phyloP scores from a whole-genome alignment of 2,797 vertebrate genomes.

The Gallirallus australis region DNA sequence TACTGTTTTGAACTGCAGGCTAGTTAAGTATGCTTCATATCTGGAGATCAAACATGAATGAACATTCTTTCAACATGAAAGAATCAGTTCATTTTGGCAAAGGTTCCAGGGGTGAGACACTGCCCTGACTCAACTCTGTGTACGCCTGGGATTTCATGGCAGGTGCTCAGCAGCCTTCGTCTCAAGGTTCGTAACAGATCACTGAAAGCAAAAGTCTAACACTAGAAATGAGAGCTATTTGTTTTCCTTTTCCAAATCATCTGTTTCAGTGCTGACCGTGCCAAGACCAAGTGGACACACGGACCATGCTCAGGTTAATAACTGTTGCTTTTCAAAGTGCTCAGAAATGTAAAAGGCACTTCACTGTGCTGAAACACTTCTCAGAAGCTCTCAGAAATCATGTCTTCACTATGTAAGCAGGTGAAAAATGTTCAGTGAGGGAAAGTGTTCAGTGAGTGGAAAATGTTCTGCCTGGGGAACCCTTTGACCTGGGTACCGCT shows the following conservation, averaged over 20 bases:
- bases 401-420: neutral
- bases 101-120: neutral
- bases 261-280: rapidly evolving
- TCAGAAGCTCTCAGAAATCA: neutral
- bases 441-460: neutral
- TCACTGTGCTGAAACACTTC: neutral
- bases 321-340: neutral
- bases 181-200: neutral
- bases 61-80: neutral
- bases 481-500: neutral
- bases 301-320: neutral
- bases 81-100: neutral
- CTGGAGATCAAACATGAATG: neutral
- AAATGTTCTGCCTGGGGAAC: neutral
- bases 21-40: neutral
- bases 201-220: neutral
- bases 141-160: neutral
- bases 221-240: neutral
- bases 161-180: neutral
- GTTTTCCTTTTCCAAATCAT: neutral
- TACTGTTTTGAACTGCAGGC: neutral
- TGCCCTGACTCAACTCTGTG: neutral
- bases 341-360: neutral
- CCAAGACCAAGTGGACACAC: neutral
- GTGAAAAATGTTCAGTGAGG: neutral